A percentile compares a stretch with the other conserved stretches of the same genome.
Conservation (phyloP, 2,888 invertebrate genomes). For the Camptogramma bilineatum region DNA sequence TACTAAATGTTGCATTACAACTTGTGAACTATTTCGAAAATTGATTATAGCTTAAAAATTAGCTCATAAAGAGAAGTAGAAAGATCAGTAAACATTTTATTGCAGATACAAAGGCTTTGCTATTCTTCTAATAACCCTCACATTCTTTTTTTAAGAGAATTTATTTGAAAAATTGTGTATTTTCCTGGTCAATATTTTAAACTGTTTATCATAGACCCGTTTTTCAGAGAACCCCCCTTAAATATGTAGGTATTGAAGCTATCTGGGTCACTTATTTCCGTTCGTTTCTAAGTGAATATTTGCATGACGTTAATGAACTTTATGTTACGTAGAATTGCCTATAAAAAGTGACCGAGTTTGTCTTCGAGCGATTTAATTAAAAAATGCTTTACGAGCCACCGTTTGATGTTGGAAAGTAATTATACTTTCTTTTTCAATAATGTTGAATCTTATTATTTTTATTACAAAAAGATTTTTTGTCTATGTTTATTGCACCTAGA, state of each 20-base stretch:
- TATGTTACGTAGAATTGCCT: constrained; percentile 59
- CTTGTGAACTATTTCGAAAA: too few species aligned
- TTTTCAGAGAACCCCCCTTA: not conserved
- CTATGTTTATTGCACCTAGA: constrained; percentile 27
- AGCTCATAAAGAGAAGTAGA: too few species aligned
- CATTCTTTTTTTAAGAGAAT: too few species aligned
- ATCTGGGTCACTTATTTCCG: constrained; percentile 66
- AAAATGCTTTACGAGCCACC: constrained; percentile 57
- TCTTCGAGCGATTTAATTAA: constrained; percentile 67
- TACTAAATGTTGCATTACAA: too few species aligned
- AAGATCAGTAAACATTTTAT: too few species aligned
- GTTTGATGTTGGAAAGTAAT: constrained; percentile 49
- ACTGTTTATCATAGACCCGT: not conserved
- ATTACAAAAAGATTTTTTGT: constrained; percentile 24
- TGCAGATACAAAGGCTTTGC: too few species aligned
- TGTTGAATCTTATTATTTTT: constrained; percentile 42
- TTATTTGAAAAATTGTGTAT: too few species aligned
- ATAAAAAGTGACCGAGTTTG: constrained; percentile 68
- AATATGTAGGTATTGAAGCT: constrained; percentile 38
- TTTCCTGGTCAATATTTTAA: too few species aligned
- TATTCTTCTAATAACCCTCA: too few species aligned
- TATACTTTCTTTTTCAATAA: constrained; percentile 43
- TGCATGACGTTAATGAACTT: constrained; percentile 71
- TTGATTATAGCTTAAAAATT: too few species aligned
- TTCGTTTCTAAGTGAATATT: constrained; percentile 75